These are phyloP conservation scores for Argentina silus DNA, from an alignment of 2,797 vertebrate genomes.

Conservation along the genomic window DNA sequence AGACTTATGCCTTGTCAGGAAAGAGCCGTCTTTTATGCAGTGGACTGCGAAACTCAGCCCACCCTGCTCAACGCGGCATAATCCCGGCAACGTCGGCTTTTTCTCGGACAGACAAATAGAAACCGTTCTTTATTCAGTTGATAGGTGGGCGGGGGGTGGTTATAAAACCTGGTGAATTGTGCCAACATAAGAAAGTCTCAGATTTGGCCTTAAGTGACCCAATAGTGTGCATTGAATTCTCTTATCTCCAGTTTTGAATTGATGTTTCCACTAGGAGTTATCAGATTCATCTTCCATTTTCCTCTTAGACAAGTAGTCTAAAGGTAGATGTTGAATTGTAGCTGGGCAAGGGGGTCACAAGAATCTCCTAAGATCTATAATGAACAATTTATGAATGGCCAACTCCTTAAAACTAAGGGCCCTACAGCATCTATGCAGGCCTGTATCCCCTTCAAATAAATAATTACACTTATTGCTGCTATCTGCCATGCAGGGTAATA, in stretches of 20 bases:
- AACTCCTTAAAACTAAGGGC: no score
- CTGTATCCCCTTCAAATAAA: no score
- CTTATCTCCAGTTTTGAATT: neutral
- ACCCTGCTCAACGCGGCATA: neutral
- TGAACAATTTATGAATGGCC: no score
- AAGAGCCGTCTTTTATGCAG: conserved; percentile 26
- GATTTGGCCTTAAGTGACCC: neutral
- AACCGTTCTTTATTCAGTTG: neutral
- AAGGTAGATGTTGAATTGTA: neutral
- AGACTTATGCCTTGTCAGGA: conserved; percentile 28
- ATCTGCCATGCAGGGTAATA: no score
- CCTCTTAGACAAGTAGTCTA: neutral
- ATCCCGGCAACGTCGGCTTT: neutral
- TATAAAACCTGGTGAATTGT: neutral
- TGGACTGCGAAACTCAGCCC: conserved; percentile 1
- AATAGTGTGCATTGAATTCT: neutral
- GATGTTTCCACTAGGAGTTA: neutral
- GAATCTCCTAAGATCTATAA: no score
- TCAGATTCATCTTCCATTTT: neutral
- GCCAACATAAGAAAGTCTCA: neutral
- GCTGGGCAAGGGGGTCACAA: no score
- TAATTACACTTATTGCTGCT: no score
- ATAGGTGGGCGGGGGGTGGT: neutral
- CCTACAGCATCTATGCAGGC: no score
- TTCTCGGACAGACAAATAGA: neutral